Base-by-base conservation (phyloP, 1,140 invertebrate genomes). In the Ylistrum balloti region DNA sequence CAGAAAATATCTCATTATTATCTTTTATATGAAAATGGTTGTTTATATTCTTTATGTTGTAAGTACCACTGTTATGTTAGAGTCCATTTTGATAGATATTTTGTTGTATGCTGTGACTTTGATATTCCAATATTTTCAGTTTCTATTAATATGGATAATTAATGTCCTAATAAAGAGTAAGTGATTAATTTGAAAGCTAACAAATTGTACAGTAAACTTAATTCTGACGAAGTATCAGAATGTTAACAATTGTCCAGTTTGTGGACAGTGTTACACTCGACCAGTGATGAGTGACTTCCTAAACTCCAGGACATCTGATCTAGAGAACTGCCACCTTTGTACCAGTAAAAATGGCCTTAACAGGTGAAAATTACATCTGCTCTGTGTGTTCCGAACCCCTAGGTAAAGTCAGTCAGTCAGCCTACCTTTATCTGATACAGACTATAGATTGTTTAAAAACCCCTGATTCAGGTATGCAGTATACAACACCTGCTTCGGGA, bases 271-370 rank as follows among this genome's bases (percentile, higher is more conserved):
- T 28, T 74, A 28, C 56, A 74, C 56, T 74, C 28, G 56, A 74
- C 56, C 56, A n/a, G 22, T 74, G 56, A 74, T 17, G 56, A 74
- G 56, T 74, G 28, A 28, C 56, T 74, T 74, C 56, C 56, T 74
- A 9, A 74, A 74, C 56, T 74, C 56, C 22, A 28, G 56, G 56
- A 28, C 56, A 74, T 74, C 56, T 28, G 17, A n/a, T 1, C 56
- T 28, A n/a, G n/a, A n/a, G n/a, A 28, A 7, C 13, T 38, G 35
- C 35, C 35, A 38, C 56, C n/a, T 74, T 74, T 74, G 56, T 74
- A 28, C 56, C n/a, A n/a, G 56, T 74, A 74, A 74, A 45, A 74
- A 74, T 11, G 13, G 56, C 17, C 56, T n/a, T n/a, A 74, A 74
- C 56, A 74, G 56, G 56, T 74, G 56, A 28, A 28, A 74, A 74